Evolutionary conservation across 2,113 vertebrate genomes (phyloP).

Genomic region (Albula goreensis): DNA sequence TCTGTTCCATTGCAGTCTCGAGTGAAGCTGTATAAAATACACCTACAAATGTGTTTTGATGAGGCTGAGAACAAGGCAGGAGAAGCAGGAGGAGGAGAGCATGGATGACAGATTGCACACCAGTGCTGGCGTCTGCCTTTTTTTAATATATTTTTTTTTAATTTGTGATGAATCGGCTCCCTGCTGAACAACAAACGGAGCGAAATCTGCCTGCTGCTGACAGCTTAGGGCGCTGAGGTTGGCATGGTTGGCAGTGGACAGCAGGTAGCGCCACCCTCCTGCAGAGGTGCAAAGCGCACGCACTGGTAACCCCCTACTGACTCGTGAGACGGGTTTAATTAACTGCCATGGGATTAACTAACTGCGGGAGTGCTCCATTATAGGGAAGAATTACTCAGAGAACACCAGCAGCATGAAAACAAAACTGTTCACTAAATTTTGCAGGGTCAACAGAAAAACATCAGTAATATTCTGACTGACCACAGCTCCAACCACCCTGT

Average conservation of each 20-base stretch:
- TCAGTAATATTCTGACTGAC: background rate
- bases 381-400: background rate
- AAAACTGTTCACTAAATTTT: background rate
- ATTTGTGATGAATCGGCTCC: constrained; percentile 45
- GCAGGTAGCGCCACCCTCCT: background rate
- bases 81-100: constrained; percentile 13
- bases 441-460: background rate
- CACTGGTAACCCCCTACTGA: background rate
- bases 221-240: constrained; percentile 12
- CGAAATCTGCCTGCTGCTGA: constrained; percentile 8
- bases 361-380: background rate
- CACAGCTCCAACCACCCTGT: background rate
- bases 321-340: background rate
- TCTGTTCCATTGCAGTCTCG: background rate
- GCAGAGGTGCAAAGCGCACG: background rate
- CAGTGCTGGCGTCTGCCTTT: constrained; percentile 38
- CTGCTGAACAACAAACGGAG: constrained; percentile 39
- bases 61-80: constrained; percentile 4
- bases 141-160: constrained; percentile 39
- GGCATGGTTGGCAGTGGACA: background rate
- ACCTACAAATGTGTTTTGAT: background rate
- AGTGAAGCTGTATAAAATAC: background rate
- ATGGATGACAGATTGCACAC: constrained; percentile 37
- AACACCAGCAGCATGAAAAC: background rate
- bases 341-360: background rate